These are phyloP conservation scores for Sinocyclocheilus anophthalmus DNA, from an alignment of 2,113 vertebrate genomes.

Conservation along the genomic window DNA sequence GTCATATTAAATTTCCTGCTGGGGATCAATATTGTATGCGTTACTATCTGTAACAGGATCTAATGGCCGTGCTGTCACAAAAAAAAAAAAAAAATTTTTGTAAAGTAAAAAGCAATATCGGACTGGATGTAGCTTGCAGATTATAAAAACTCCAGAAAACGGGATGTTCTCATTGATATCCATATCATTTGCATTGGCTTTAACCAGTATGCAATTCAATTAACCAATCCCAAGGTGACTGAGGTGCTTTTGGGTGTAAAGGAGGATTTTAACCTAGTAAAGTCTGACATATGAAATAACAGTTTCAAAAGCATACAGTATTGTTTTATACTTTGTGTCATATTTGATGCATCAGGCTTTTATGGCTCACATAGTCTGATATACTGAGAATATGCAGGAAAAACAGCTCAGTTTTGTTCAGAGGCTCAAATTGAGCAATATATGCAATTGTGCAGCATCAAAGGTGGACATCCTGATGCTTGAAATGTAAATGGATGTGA, in stretches of 20 bases:
- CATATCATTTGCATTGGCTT: constrained; percentile 66
- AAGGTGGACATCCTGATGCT: neutral
- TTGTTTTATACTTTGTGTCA: neutral
- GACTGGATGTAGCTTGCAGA: constrained; percentile 52
- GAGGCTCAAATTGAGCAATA: neutral
- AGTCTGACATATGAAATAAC: neutral
- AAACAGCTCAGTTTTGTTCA: neutral
- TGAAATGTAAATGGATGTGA: neutral
- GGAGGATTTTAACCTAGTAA: neutral
- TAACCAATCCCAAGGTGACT: constrained; percentile 30
- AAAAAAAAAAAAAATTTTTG: constrained; percentile 47
- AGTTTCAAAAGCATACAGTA: neutral
- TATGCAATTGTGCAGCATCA: neutral
- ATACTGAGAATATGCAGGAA: neutral
- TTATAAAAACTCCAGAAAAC: constrained; percentile 54
- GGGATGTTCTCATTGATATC: constrained; percentile 64
- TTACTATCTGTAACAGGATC: constrained; percentile 66
- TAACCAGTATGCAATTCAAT: constrained; percentile 36
- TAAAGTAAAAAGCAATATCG: neutral
- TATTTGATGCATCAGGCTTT: neutral
- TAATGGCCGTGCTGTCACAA: constrained; percentile 50
- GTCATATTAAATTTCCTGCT: constrained; percentile 38
- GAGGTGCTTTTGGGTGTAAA: neutral
- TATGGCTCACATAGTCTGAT: neutral
- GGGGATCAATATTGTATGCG: constrained; percentile 63